These are phyloP conservation scores for Trachelipus rathkii DNA, from an alignment of 1,140 invertebrate species.

Conservation along the genomic window DNA sequence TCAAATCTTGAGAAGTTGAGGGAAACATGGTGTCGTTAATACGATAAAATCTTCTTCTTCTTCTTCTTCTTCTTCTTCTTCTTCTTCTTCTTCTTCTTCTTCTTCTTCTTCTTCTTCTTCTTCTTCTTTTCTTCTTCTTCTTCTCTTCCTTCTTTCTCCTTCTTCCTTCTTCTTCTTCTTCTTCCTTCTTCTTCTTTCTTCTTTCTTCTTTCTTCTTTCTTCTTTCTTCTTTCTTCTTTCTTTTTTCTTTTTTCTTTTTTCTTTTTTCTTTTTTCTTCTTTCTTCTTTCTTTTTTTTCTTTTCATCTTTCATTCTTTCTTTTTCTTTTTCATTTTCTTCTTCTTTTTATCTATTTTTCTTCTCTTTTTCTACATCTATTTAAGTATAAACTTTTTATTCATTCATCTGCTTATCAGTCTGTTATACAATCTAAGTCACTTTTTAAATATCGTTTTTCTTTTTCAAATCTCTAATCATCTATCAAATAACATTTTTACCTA, in stretches of 20 bases:
- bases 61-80: not conserved
- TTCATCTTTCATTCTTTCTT: not conserved
- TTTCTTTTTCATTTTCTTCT: not conserved
- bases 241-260: not conserved
- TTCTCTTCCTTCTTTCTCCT: not conserved
- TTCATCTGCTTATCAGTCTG: too few relatives aligned
- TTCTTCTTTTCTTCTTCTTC: not conserved
- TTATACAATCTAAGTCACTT: too few relatives aligned
- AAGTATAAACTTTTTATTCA: too few relatives aligned
- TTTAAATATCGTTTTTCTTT: too few relatives aligned
- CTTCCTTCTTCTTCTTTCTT: not conserved
- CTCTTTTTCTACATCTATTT: constrained; percentile 38
- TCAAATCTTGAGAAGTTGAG: too few relatives aligned
- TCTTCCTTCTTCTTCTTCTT: constrained; percentile 1
- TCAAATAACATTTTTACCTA: too few relatives aligned
- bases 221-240: not conserved
- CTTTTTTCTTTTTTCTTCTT: not conserved
- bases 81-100: not conserved
- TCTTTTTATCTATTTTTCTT: too few relatives aligned
- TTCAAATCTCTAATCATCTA: too few relatives aligned
- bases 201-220: not conserved
- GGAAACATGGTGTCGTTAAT: too few relatives aligned
- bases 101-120: not conserved
- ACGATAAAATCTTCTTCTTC: too few relatives aligned
- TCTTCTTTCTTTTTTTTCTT: not conserved